A percentile compares a stretch with the other conserved stretches of the same genome.
Conservation (phyloP, 2,113 vertebrate genomes). For the Butorides virescens region DNA sequence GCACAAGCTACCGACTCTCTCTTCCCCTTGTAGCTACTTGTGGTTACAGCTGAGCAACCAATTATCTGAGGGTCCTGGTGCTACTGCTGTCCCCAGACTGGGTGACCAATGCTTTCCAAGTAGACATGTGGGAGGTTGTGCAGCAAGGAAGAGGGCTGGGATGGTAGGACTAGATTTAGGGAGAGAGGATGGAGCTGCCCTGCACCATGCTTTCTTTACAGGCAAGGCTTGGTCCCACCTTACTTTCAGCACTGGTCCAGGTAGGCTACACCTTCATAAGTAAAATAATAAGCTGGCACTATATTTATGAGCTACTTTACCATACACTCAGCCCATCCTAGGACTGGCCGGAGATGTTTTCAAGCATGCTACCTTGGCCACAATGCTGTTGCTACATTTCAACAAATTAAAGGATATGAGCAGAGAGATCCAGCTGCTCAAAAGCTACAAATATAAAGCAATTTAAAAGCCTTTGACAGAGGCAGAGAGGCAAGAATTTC, state of each 20-base stretch:
- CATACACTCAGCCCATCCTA: neutral
- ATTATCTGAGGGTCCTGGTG: neutral
- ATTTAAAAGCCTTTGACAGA: constrained; percentile 61
- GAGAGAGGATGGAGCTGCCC: neutral
- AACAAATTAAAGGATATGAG: constrained; percentile 51
- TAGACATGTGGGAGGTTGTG: neutral
- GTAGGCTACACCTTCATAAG: neutral
- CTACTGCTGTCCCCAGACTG: neutral
- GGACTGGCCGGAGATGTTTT: neutral
- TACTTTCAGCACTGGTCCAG: neutral
- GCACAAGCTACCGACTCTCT: neutral
- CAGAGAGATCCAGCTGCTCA: constrained; percentile 43
- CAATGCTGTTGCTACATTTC: neutral
- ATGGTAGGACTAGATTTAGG: neutral
- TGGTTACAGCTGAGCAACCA: neutral
- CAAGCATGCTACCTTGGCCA: neutral
- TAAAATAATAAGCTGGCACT: neutral
- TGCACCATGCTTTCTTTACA: neutral
- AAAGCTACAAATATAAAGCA: constrained; percentile 58
- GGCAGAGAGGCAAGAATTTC: constrained; percentile 51
- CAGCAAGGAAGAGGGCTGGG: neutral
- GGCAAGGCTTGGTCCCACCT: neutral
- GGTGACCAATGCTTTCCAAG: neutral
- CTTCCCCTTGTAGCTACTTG: neutral
- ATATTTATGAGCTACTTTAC: neutral